Conservation (phyloP, 2,888 invertebrate species). For the Chironomus riparius region DNA sequence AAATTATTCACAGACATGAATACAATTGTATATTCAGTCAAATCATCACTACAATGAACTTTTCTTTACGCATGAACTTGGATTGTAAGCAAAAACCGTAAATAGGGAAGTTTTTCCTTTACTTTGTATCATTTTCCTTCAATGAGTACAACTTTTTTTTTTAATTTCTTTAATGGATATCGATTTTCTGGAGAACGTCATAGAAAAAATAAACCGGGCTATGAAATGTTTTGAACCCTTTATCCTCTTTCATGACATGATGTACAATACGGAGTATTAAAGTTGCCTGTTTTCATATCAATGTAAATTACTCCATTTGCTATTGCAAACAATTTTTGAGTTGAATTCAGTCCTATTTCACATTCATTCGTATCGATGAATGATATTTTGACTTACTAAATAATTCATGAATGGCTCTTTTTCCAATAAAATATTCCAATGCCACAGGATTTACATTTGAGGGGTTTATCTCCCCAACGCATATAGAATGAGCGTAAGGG, state of each 20-base stretch:
- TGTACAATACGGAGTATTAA: not conserved
- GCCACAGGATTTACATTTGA: not conserved
- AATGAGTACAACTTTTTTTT: not conserved
- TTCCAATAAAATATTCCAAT: not conserved
- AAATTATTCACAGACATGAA: constrained; percentile 6
- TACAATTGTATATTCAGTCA: not conserved
- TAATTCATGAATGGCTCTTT: constrained; percentile 3
- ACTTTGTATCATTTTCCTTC: not conserved
- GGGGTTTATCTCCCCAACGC: not conserved
- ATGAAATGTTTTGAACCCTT: not conserved
- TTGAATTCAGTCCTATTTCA: too few species aligned
- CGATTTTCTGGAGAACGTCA: not conserved
- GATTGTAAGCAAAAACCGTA: not conserved
- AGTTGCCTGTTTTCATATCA: not conserved
- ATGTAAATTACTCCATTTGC: not conserved
- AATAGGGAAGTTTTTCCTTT: not conserved
- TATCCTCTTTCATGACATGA: not conserved
- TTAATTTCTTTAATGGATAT: constrained; percentile 22
- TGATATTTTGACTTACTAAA: constrained; percentile 2
- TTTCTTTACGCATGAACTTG: constrained; percentile 2
- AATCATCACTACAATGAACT: not conserved
- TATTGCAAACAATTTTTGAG: not conserved
- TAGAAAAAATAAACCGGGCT: not conserved
- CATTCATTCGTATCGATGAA: not conserved
- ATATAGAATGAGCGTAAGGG: too few species aligned